Evolutionary conservation across 2,888 invertebrate species (phyloP).

Genomic region (Campoplex capitator): DNA sequence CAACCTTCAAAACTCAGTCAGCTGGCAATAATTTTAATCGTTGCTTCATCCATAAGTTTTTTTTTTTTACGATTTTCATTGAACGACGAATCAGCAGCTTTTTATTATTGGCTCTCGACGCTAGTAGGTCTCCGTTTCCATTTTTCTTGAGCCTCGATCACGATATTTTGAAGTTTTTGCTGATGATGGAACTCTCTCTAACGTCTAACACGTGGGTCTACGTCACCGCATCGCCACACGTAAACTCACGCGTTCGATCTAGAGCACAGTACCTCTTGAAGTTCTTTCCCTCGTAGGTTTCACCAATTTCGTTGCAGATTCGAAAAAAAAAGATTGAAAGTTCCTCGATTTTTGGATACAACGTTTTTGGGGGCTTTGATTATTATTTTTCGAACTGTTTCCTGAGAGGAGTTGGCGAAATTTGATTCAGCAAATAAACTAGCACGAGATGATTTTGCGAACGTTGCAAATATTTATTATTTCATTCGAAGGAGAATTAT

Average conservation of each 20-base stretch:
- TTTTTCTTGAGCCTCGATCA: neutral
- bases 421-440: neutral
- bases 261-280: conserved; percentile 76
- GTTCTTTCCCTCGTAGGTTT: neutral
- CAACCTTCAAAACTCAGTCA: neutral
- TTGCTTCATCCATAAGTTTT: too few relatives aligned
- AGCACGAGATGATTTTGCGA: neutral
- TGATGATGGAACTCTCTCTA: conserved; percentile 79
- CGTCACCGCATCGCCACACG: conserved; percentile 83
- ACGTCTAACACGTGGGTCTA: conserved; percentile 85
- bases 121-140: neutral
- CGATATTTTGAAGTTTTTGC: conserved; percentile 45
- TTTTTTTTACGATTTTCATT: neutral
- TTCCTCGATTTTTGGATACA: neutral
- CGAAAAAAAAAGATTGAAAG: neutral
- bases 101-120: neutral
- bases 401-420: neutral
- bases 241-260: conserved; percentile 85
- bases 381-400: too few relatives aligned
- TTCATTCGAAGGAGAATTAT: neutral
- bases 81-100: neutral
- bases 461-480: neutral
- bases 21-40: neutral
- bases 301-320: neutral
- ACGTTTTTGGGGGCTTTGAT: too few relatives aligned